phyloP scores from a whole-genome alignment of 2,888 invertebrate species.

The Palloptera scutellata region DNA sequence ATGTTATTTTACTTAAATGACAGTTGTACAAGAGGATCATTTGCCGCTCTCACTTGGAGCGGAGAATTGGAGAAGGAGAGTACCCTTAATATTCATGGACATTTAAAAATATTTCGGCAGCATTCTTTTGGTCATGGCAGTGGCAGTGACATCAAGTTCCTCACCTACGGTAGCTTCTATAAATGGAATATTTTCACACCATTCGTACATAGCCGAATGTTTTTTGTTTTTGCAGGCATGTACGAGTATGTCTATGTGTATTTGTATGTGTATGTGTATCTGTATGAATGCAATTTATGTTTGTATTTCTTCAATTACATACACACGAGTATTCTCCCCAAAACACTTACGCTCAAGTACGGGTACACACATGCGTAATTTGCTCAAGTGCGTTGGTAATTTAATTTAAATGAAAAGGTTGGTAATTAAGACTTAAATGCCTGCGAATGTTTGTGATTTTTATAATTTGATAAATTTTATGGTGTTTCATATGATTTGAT shows the following conservation, averaged over 20 bases:
- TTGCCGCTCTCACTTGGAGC: too few relatives aligned
- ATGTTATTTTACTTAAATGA: slow-evolving; percentile 30
- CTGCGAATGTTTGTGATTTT: slow-evolving; percentile 24
- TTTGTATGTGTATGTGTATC: slow-evolving; percentile 14
- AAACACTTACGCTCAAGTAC: not conserved
- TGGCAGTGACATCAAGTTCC: slow-evolving; percentile 10
- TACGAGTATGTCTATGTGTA: not conserved
- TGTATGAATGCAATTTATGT: slow-evolving; percentile 18
- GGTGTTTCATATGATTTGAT: slow-evolving; percentile 28
- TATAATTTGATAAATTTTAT: slow-evolving; percentile 35
- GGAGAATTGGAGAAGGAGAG: too few relatives aligned
- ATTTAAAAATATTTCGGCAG: slow-evolving; percentile 4
- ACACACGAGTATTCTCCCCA: not conserved
- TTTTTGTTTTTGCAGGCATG: slow-evolving; percentile 10
- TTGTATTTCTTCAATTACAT: not conserved
- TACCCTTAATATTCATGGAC: slow-evolving; percentile 8
- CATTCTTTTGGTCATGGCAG: not conserved
- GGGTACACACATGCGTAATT: slow-evolving; percentile 22
- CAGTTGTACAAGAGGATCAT: not conserved
- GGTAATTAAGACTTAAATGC: slow-evolving; percentile 30
- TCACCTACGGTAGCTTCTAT: not conserved
- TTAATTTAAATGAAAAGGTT: slow-evolving; percentile 34
- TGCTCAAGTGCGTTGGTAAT: slow-evolving; percentile 33
- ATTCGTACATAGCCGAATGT: slow-evolving; percentile 14
- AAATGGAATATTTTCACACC: slow-evolving; percentile 29